A percentile compares a stretch with the other conserved stretches of the same genome.
Conservation (phyloP, 1,140 invertebrate genomes). For the Heliconius melpomene region DNA sequence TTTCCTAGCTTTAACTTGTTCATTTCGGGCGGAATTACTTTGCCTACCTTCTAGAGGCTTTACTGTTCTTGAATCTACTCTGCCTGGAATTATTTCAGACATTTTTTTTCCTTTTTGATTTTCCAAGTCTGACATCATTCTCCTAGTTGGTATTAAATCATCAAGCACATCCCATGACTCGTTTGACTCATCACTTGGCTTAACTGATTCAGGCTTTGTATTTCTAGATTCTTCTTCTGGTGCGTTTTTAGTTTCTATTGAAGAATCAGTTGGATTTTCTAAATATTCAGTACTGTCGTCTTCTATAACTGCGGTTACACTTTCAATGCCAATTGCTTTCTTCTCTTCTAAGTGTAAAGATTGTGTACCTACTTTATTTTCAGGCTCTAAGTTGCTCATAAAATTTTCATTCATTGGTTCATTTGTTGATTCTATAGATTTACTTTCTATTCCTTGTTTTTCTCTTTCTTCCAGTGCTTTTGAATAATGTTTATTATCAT, state of each 20-base stretch:
- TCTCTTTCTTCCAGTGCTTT: not conserved
- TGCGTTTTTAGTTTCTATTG: not conserved
- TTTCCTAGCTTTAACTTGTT: not conserved
- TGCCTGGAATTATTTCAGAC: not conserved
- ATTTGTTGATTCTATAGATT: not conserved
- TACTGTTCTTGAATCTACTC: not conserved
- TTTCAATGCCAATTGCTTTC: not conserved
- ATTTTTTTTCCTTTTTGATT: not conserved
- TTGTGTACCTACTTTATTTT: not conserved
- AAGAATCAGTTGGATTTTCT: slow-evolving; percentile 15
- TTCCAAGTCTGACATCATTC: not conserved
- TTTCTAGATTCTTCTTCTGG: slow-evolving; percentile 1
- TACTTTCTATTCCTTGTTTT: not conserved
- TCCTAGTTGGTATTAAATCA: slow-evolving; percentile 7
- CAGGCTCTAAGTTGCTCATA: not conserved
- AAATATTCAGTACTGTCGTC: slow-evolving; percentile 16
- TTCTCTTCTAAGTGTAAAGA: not conserved
- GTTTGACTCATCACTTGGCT: slow-evolving; percentile 19
- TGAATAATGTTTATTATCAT: slow-evolving; percentile 1
- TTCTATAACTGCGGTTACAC: not conserved
- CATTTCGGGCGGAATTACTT: not conserved
- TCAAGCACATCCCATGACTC: slow-evolving; percentile 19
- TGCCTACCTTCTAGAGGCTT: not conserved
- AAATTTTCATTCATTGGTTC: not conserved
- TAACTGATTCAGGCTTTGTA: not conserved